phyloP scores from a whole-genome alignment of 2,797 vertebrate species.

The Trachops cirrhosus region DNA sequence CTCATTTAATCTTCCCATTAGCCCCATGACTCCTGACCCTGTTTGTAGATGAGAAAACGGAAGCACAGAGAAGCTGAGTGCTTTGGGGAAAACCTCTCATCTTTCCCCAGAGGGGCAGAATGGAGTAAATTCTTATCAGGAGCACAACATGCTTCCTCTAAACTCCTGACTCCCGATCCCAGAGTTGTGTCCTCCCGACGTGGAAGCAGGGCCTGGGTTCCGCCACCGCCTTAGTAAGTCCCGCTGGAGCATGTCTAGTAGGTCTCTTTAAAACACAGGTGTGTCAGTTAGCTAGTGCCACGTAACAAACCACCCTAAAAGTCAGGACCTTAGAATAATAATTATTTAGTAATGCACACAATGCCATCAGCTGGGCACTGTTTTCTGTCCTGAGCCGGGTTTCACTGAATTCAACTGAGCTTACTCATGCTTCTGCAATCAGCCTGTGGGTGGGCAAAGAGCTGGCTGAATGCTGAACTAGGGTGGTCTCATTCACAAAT shows the following conservation, averaged over 20 bases:
- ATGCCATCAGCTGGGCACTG: neutral
- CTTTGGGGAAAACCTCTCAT: neutral
- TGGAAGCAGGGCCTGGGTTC: neutral
- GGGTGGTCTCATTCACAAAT: neutral
- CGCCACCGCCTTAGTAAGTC: neutral
- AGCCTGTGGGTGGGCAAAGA: neutral
- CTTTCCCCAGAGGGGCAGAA: neutral
- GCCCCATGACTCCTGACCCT: conserved; percentile 18
- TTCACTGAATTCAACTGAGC: neutral
- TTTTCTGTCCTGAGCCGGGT: neutral
- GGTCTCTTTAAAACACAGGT: neutral
- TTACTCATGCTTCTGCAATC: neutral
- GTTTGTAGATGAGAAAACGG: conserved; percentile 19
- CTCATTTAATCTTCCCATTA: conserved; percentile 66
- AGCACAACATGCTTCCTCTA: neutral
- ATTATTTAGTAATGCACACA: neutral
- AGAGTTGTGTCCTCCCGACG: neutral
- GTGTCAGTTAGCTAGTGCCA: neutral
- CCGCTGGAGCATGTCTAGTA: neutral
- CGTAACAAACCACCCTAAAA: neutral
- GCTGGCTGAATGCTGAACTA: neutral
- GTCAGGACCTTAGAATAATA: neutral
- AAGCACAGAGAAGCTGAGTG: neutral
- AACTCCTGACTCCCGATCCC: neutral
- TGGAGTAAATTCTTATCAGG: neutral